Conservation (phyloP, 1,140 invertebrate species). For the Diabrotica virgifera region DNA sequence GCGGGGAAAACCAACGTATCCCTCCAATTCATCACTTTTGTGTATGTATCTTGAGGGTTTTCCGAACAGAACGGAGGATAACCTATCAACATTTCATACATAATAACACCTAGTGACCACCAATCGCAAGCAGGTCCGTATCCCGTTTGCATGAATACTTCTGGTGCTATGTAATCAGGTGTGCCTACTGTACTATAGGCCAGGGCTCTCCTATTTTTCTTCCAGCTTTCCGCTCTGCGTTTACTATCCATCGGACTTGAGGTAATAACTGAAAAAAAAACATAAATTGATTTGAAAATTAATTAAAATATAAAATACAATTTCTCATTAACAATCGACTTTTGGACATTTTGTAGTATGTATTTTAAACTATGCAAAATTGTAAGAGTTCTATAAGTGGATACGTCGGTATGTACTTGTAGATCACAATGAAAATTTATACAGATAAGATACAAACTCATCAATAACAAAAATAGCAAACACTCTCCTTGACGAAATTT, state of each 20-base stretch:
- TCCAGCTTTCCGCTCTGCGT: slow-evolving; percentile 96
- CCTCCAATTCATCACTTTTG: slow-evolving; percentile 99
- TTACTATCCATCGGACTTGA: slow-evolving; percentile 93
- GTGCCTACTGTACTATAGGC: slow-evolving; percentile 98
- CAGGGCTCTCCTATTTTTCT: slow-evolving; percentile 88
- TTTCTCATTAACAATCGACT: not conserved
- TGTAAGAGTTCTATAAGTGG: not conserved
- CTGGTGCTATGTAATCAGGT: slow-evolving; percentile 99
- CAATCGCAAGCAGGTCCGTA: slow-evolving; percentile 97
- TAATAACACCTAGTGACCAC: slow-evolving; percentile 99
- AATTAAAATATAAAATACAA: not conserved
- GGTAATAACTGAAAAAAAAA: slow-evolving; percentile 53
- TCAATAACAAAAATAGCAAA: no score
- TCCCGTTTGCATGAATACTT: slow-evolving; percentile 95
- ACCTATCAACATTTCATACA: slow-evolving; percentile 99
- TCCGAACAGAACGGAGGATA: slow-evolving; percentile 99
- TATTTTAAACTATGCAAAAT: not conserved
- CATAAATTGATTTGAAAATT: not conserved
- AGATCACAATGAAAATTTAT: no score
- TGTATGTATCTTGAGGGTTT: slow-evolving; percentile 98
- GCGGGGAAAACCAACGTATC: slow-evolving; percentile 97
- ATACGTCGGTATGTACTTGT: not conserved
- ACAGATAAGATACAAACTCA: no score
- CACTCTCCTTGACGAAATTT: no score
- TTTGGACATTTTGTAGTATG: not conserved